These are phyloP conservation scores for Selenia dentaria DNA, from an alignment of 2,888 invertebrate genomes.

Conservation along the genomic window DNA sequence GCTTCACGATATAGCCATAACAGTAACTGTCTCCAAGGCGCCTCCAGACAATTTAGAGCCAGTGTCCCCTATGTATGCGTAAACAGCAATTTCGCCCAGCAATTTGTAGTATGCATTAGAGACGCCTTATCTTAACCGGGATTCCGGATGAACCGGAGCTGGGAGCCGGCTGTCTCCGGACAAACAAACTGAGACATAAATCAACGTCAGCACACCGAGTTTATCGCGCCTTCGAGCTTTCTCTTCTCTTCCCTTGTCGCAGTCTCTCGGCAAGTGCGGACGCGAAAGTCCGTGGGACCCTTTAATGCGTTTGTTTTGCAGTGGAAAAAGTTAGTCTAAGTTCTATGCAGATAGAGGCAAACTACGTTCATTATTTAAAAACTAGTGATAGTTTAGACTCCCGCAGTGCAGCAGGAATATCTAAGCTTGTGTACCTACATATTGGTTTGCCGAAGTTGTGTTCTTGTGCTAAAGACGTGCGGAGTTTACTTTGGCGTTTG, in stretches of 20 bases:
- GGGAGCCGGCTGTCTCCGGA: conserved; percentile 64
- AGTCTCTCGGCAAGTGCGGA: conserved; percentile 36
- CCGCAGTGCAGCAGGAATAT: background rate
- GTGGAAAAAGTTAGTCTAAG: conserved; percentile 50
- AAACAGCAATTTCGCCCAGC: conserved; percentile 63
- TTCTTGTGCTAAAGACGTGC: too few relatives aligned
- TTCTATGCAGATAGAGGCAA: conserved; percentile 47
- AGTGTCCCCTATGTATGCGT: conserved; percentile 47
- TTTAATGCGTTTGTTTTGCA: conserved; percentile 75
- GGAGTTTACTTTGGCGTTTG: too few relatives aligned
- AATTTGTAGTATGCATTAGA: conserved; percentile 74
- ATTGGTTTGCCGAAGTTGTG: too few relatives aligned
- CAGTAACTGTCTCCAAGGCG: conserved; percentile 6
- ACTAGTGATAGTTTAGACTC: conserved; percentile 8
- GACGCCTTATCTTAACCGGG: conserved; percentile 67
- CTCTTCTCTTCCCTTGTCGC: conserved; percentile 32
- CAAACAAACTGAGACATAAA: conserved; percentile 81
- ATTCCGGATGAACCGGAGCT: conserved; percentile 63
- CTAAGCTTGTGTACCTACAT: conserved; percentile 1
- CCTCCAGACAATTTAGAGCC: conserved; percentile 41
- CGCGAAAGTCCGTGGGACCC: conserved; percentile 43
- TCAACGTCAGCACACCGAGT: conserved; percentile 75
- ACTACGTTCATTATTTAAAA: conserved; percentile 25
- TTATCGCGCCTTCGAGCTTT: conserved; percentile 71
- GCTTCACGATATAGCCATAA: conserved; percentile 8